These are phyloP conservation scores for Dinothrombium tinctorium DNA, from an alignment of 1,140 invertebrate genomes.

Conservation along the genomic window DNA sequence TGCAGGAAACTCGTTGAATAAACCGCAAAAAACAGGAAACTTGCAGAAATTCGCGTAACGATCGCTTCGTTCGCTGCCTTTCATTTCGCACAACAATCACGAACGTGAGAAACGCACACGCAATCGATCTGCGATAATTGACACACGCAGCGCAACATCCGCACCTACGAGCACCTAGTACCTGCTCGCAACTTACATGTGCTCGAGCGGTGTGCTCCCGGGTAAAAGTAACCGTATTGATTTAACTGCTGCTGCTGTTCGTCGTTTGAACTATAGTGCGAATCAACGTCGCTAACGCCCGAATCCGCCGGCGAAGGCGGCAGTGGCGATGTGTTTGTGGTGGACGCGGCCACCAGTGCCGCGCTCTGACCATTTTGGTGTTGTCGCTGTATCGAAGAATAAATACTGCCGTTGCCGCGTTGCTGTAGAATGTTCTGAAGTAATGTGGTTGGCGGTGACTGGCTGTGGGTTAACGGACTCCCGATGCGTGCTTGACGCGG, in stretches of 20 bases:
- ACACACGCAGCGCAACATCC: no score
- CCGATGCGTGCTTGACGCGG: conserved; percentile 4
- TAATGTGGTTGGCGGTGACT: conserved; percentile 4
- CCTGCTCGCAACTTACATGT: conserved; percentile 6
- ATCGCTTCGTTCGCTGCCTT: no score
- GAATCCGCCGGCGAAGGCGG: conserved; percentile 90
- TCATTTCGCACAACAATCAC: no score
- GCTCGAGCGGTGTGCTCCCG: neutral
- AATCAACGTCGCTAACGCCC: conserved; percentile 86
- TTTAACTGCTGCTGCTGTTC: conserved; percentile 24
- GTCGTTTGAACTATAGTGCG: conserved; percentile 60
- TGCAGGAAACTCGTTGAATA: no score
- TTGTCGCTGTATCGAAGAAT: conserved; percentile 9
- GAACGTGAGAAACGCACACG: no score
- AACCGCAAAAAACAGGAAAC: no score
- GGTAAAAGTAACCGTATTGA: conserved; percentile 10
- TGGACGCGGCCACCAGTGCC: neutral
- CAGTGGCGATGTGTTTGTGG: conserved; percentile 33
- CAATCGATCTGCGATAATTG: no score
- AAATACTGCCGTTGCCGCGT: conserved; percentile 7
- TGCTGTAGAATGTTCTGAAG: conserved; percentile 12
- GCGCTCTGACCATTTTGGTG: neutral
- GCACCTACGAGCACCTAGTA: no score
- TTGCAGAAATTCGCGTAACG: no score
- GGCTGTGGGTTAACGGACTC: neutral